Evolutionary conservation across 2,797 vertebrate genomes (phyloP).

Genomic region (Xerus rutilus): DNA sequence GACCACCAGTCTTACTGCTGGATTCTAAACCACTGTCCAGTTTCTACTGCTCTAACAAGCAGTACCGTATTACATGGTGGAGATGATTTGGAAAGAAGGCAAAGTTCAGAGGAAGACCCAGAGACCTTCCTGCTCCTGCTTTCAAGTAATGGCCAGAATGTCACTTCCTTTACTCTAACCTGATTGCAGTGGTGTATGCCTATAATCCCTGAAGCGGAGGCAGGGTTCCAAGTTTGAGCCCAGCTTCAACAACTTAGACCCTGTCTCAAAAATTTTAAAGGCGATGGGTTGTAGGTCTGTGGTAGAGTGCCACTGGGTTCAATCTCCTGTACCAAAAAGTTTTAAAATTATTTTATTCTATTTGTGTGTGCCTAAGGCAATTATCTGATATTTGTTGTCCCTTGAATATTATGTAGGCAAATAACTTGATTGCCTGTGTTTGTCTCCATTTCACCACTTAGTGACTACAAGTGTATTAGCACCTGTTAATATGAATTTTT

Average conservation of each 20-base stretch:
- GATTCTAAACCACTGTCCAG: not conserved
- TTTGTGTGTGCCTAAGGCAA: not conserved
- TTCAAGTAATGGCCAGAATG: slow-evolving; percentile 35
- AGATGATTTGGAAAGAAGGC: not conserved
- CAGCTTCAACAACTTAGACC: no score
- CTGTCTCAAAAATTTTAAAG: no score
- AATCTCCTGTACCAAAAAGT: not conserved
- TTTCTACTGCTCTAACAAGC: not conserved
- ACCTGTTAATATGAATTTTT: not conserved
- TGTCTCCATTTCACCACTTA: not conserved
- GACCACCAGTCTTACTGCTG: not conserved
- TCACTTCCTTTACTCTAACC: not conserved
- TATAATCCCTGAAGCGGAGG: no score
- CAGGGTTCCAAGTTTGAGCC: no score
- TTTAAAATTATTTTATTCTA: not conserved
- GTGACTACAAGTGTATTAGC: not conserved
- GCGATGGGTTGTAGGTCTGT: no score
- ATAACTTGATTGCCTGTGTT: not conserved
- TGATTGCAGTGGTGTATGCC: no score
- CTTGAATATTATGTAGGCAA: not conserved
- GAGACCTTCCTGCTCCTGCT: not conserved
- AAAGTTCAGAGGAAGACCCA: not conserved
- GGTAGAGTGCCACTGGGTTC: no score
- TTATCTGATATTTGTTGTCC: not conserved
- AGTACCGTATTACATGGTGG: not conserved